These are phyloP conservation scores for Tenebrosternarchus preto DNA, from an alignment of 2,113 vertebrate species.

Conservation along the genomic window DNA sequence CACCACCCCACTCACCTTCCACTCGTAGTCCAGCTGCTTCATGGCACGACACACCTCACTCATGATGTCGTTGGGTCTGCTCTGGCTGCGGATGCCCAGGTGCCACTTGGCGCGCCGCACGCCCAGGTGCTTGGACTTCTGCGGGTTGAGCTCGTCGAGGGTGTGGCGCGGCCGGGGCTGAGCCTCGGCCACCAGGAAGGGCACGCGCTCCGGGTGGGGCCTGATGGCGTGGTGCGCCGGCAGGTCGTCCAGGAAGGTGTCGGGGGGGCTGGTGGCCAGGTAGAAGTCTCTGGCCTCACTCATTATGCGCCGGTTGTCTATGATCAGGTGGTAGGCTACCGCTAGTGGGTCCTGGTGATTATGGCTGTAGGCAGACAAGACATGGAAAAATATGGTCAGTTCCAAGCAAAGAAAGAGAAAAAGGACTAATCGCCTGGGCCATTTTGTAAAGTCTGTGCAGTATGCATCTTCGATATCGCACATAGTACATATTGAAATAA, in stretches of 20 bases:
- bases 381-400: not conserved
- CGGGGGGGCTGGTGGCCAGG: slow-evolving; percentile 92
- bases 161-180: slow-evolving; percentile 87
- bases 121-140: slow-evolving; percentile 96
- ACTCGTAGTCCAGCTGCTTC: slow-evolving; percentile 97
- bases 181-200: slow-evolving; percentile 87
- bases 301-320: slow-evolving; percentile 99
- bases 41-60: slow-evolving; percentile 96
- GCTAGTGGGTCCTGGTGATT: slow-evolving; percentile 95
- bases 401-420: not conserved
- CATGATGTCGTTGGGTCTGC: slow-evolving; percentile 97
- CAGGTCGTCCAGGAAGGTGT: slow-evolving; percentile 94
- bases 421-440: not conserved
- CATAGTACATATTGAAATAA: too few species aligned
- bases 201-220: slow-evolving; percentile 92
- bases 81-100: slow-evolving; percentile 95
- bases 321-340: slow-evolving; percentile 97
- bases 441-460: not conserved
- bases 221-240: slow-evolving; percentile 72
- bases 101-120: slow-evolving; percentile 97
- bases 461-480: not conserved
- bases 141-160: slow-evolving; percentile 94
- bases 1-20: slow-evolving; percentile 84
- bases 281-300: slow-evolving; percentile 98
- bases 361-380: slow-evolving; percentile 54